These are phyloP conservation scores for Stichopus chloronotus DNA, from an alignment of 35 echinoderm and acorn worm genomes.

Conservation along the genomic window DNA sequence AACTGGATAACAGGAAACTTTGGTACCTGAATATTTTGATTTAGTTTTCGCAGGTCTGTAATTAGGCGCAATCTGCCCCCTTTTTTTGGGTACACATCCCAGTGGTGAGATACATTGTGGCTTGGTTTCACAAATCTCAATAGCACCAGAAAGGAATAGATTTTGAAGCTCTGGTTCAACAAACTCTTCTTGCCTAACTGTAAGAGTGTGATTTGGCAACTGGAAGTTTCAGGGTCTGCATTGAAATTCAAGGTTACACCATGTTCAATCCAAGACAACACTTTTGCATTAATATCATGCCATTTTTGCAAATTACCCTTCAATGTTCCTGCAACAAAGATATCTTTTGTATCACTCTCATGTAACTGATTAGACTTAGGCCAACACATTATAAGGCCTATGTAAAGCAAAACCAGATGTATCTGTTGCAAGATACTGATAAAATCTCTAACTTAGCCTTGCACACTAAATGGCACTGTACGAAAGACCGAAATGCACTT, in stretches of 20 bases:
- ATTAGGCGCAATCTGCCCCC: constrained; percentile 49
- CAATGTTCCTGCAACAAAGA: neutral
- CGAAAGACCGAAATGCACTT: neutral
- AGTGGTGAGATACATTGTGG: constrained; percentile 42
- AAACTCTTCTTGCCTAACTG: constrained; percentile 18
- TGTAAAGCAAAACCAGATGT: neutral
- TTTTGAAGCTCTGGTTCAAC: neutral
- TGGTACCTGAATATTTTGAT: constrained; percentile 13
- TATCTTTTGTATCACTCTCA: neutral
- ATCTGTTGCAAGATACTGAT: neutral
- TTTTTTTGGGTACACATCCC: constrained; percentile 47
- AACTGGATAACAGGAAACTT: constrained; percentile 37
- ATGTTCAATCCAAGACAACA: constrained; percentile 10
- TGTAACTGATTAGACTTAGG: constrained; percentile 1
- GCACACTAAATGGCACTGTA: neutral
- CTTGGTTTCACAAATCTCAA: neutral
- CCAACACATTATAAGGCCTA: neutral
- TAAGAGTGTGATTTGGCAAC: constrained; percentile 30
- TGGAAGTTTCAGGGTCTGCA: constrained; percentile 4
- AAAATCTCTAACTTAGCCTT: neutral
- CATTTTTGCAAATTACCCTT: neutral
- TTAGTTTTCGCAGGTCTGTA: constrained; percentile 48
- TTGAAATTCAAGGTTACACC: constrained; percentile 10
- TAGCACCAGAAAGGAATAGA: constrained; percentile 32
- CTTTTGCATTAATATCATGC: constrained; percentile 18